phyloP scores from a whole-genome alignment of 2,797 vertebrate species.

The Danio albolineatus region DNA sequence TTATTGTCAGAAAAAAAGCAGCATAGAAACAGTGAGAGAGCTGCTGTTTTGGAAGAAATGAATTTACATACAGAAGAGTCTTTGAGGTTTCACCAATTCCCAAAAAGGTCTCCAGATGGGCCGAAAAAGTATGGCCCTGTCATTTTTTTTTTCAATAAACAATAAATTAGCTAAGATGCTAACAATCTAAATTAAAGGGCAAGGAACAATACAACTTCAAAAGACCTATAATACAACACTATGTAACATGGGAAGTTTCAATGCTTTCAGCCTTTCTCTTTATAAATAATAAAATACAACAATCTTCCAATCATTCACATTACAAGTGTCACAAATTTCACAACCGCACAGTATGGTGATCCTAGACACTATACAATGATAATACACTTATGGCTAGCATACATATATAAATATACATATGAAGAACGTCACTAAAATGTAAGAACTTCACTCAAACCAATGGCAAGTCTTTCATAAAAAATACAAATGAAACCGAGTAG shows the following conservation, averaged over 20 bases:
- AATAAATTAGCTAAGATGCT: conserved; percentile 58
- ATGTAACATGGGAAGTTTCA: conserved; percentile 66
- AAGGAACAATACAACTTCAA: conserved; percentile 51
- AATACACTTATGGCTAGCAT: conserved; percentile 73
- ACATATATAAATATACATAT: conserved; percentile 82
- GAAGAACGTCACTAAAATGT: conserved; percentile 73
- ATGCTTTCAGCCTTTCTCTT: conserved; percentile 68
- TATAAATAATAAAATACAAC: conserved; percentile 86
- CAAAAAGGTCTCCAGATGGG: conserved; percentile 24
- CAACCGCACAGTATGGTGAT: conserved; percentile 65
- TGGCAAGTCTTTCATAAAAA: conserved; percentile 75
- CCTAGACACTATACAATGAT: conserved; percentile 73
- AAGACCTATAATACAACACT: conserved; percentile 64
- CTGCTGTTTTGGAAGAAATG: conserved; percentile 43
- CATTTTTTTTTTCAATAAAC: conserved; percentile 49
- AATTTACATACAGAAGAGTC: conserved; percentile 46
- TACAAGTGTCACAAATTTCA: conserved; percentile 62
- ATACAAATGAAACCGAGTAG: conserved; percentile 59
- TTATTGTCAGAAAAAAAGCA: conserved; percentile 51
- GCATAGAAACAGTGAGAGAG: conserved; percentile 40
- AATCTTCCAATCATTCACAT: conserved; percentile 71
- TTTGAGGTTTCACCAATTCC: conserved; percentile 47
- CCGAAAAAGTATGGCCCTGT: conserved; percentile 30
- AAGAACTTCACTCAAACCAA: conserved; percentile 74
- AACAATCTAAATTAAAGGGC: conserved; percentile 68